These are phyloP conservation scores for Agriopis aurantiaria DNA, from an alignment of 2,888 invertebrate genomes.

Conservation along the genomic window DNA sequence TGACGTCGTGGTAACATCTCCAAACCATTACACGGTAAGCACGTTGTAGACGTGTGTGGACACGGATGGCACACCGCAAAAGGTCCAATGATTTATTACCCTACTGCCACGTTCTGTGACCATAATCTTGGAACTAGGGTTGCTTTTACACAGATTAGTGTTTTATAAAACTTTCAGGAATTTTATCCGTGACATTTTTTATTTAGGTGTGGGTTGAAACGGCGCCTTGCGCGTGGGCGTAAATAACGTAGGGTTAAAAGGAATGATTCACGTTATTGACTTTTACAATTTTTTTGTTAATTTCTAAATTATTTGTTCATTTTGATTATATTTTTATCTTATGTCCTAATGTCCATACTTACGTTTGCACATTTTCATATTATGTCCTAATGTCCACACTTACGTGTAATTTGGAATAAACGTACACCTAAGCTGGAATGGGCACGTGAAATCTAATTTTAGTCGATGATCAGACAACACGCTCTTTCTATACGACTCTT, in stretches of 20 bases:
- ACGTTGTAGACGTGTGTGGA: constrained; percentile 56
- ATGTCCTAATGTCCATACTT: too few species aligned
- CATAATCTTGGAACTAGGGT: constrained; percentile 45
- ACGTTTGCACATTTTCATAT: too few species aligned
- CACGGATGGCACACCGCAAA: constrained; percentile 62
- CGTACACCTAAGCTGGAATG: too few species aligned
- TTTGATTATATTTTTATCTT: too few species aligned
- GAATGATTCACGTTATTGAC: background rate
- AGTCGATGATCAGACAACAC: too few species aligned
- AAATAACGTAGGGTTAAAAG: background rate
- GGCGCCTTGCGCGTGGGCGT: too few species aligned
- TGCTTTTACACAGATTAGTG: background rate
- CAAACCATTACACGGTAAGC: constrained; percentile 35
- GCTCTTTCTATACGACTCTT: too few species aligned
- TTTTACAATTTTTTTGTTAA: background rate
- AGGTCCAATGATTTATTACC: constrained; percentile 71
- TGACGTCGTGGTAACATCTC: constrained; percentile 42
- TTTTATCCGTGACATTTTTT: background rate
- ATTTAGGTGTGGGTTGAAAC: background rate
- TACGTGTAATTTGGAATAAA: too few species aligned
- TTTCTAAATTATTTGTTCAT: too few species aligned
- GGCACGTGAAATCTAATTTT: too few species aligned
- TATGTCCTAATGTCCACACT: too few species aligned
- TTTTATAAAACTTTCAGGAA: background rate
- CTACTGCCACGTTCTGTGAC: constrained; percentile 25